Evolutionary conservation across 1,140 invertebrate genomes (phyloP), one percentile per base, ranked within the genome.

Genomic region (Liolophura sinensis): DNA sequence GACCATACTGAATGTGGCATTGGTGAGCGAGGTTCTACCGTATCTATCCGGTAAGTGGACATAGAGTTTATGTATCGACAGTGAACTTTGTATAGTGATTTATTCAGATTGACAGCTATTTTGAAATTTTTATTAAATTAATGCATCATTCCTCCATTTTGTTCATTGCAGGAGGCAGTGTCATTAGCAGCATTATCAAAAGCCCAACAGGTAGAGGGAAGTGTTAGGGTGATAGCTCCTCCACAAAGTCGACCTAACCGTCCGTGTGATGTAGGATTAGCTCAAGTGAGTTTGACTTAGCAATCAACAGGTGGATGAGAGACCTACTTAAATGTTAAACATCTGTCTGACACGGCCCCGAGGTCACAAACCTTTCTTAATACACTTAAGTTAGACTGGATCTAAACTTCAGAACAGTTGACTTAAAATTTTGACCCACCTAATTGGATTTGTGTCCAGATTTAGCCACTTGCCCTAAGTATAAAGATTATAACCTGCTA

Each of bases 81-180:
- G 12, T 54, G 51, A 5, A 54, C n/a, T 24, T 20, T 54, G 3
- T 54, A 54, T 24, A 12, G 51, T 24, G 12, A 12, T n/a, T n/a
- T n/a, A n/a, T n/a, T n/a, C n/a, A n/a, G n/a, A 24, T 54, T n/a
- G n/a, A 54, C 3, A n/a, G 7, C 24, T 5, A 24, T 54, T 54
- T 54, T 54, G 24, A 24, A 4, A 20, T 20, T 54, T 54, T 12
- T n/a, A n/a, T 5, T n/a, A 7, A 54, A 54, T 24, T 5, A 54
- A 5, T 54, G 7, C n/a, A 62, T 62, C 20, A 11, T 20, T 62
- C 9, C 9, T 40, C 31, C 31, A 40, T 7, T 27, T 11, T 64
- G 7, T 48, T 14, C 62, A 14, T 68, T 69, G 24, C 62, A 79
- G 78, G 70, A 72, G 20, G 76, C 77, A 54, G 63, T 70, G 20